phyloP scores from a whole-genome alignment of 1,140 invertebrate species.

The Platyscapa corneri region DNA sequence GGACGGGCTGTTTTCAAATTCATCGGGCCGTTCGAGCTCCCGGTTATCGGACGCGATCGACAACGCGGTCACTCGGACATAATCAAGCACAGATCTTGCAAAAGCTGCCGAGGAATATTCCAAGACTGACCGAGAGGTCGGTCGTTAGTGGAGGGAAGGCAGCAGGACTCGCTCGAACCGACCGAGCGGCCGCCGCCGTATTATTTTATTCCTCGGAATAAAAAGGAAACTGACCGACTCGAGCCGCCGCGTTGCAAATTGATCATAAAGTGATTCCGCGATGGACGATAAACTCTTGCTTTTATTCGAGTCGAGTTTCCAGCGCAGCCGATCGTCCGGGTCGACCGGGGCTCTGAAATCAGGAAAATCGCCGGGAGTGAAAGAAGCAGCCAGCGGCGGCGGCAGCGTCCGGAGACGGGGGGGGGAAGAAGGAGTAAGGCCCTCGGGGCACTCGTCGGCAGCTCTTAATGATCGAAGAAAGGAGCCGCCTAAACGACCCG shows the following conservation, averaged over 20 bases:
- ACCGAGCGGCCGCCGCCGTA: too few relatives aligned
- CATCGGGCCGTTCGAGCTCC: not conserved
- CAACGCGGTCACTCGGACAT: too few relatives aligned
- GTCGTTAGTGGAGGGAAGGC: not conserved
- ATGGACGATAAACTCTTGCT: not conserved
- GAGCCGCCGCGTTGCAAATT: not conserved
- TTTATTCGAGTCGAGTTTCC: too few relatives aligned
- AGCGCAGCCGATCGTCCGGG: too few relatives aligned
- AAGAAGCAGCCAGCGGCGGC: not conserved
- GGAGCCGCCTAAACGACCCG: constrained; percentile 73
- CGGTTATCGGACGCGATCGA: too few relatives aligned
- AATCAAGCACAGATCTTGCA: too few relatives aligned
- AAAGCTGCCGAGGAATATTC: too few relatives aligned
- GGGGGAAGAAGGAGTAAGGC: constrained; percentile 42
- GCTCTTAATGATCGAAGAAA: constrained; percentile 72
- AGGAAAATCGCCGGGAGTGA: not conserved
- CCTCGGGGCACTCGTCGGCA: constrained; percentile 57
- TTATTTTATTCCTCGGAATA: not conserved
- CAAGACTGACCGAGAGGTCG: not conserved
- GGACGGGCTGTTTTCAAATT: not conserved
- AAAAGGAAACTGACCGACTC: constrained; percentile 10
- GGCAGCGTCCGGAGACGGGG: not conserved
- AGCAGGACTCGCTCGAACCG: not conserved
- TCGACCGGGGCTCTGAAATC: too few relatives aligned
- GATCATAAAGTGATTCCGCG: not conserved